Conservation (phyloP, 2,113 vertebrate genomes). For the Elanoides forficatus region DNA sequence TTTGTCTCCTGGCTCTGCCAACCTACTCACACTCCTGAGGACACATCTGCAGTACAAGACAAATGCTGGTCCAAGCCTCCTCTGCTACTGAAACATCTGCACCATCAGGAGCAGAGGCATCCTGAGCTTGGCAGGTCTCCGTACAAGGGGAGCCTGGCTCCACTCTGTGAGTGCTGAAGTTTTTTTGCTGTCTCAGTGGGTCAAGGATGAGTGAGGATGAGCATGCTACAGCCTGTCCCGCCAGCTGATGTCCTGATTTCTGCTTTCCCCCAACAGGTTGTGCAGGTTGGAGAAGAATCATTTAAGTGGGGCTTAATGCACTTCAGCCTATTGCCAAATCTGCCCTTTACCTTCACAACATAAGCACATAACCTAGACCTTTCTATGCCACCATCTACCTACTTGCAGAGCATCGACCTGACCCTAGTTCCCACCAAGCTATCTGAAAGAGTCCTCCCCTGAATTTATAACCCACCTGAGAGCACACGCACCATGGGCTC, state of each 20-base stretch:
- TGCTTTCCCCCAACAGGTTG: background rate
- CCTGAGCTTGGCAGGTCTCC: background rate
- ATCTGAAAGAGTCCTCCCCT: background rate
- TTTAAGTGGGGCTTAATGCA: background rate
- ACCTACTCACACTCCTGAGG: background rate
- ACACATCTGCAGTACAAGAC: background rate
- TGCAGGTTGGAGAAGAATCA: background rate
- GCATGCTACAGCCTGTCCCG: background rate
- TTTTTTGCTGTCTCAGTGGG: background rate
- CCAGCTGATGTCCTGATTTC: background rate
- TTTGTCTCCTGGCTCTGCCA: background rate
- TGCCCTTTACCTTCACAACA: background rate
- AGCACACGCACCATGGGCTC: background rate
- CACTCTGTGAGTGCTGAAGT: background rate
- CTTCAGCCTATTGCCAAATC: background rate
- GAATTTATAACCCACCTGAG: background rate
- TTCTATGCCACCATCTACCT: background rate
- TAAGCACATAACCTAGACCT: too few relatives aligned
- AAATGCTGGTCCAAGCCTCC: background rate
- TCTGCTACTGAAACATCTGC: fast-evolving
- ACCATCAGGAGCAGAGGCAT: background rate
- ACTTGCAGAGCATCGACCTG: background rate
- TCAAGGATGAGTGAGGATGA: background rate
- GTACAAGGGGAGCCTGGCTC: background rate
- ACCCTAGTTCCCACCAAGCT: background rate